Evolutionary conservation across 23 tunicate genomes (phyloP).

Genomic region (Botrylloides violaceus): DNA sequence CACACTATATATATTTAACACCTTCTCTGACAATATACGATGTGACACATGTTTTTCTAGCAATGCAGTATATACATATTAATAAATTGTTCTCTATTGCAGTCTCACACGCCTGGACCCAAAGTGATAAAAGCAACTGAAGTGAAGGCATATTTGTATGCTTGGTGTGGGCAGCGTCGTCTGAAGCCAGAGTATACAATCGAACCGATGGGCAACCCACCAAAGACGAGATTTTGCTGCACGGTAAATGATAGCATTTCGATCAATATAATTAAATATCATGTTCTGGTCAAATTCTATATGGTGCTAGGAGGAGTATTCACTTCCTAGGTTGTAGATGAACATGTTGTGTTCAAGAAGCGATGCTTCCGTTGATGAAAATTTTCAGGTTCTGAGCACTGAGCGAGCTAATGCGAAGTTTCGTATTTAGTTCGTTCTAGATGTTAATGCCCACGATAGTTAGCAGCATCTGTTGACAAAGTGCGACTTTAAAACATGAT

Average conservation of each 20-base stretch:
- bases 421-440: neutral
- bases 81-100: no score
- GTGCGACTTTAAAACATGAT: neutral
- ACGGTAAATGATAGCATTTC: conserved; percentile 31
- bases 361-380: no score
- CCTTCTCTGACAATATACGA: no score
- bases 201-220: conserved; percentile 49
- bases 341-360: no score
- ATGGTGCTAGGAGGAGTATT: no score
- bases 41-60: no score
- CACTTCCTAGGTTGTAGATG: no score
- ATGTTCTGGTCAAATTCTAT: no score
- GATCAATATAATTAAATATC: no score
- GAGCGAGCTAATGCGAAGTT: neutral
- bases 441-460: neutral
- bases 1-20: no score
- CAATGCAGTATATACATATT: no score
- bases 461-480: neutral
- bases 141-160: conserved; percentile 85
- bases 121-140: conserved; percentile 90
- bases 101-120: conserved; percentile 45
- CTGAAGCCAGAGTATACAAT: conserved; percentile 93
- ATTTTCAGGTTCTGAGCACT: no score
- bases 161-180: conserved; percentile 97
- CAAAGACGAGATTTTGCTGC: conserved; percentile 65